Conservation (phyloP, 2,797 vertebrate species). For the Masticophis lateralis region DNA sequence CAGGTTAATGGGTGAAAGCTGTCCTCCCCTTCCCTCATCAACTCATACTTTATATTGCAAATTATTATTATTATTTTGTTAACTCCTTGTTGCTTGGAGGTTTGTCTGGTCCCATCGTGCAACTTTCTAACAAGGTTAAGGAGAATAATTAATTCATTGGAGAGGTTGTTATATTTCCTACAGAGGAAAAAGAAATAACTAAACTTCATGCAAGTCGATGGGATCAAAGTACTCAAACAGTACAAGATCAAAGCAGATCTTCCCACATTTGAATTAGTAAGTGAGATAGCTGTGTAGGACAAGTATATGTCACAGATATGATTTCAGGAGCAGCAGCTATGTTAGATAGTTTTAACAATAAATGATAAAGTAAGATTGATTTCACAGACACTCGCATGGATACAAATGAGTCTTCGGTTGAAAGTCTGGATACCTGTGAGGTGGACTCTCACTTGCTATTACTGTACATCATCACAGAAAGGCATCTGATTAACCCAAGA, state of each 20-base stretch:
- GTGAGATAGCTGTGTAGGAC: neutral
- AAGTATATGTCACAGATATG: slow-evolving; percentile 14
- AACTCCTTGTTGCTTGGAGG: neutral
- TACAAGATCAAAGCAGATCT: slow-evolving; percentile 2
- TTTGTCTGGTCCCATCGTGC: neutral
- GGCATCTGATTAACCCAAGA: neutral
- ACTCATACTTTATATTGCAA: slow-evolving; percentile 26
- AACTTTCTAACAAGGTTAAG: neutral
- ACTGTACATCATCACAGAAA: neutral
- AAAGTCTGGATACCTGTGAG: neutral
- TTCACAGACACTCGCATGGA: neutral
- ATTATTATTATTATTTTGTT: slow-evolving; percentile 39
- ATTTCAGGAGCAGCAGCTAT: neutral
- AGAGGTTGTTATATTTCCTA: neutral
- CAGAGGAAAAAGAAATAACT: neutral
- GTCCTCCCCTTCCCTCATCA: neutral
- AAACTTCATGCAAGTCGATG: neutral
- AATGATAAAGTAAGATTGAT: neutral
- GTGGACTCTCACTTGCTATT: neutral
- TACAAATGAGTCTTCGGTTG: neutral
- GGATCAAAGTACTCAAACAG: neutral
- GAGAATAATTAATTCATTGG: slow-evolving; percentile 1
- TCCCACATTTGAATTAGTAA: neutral
- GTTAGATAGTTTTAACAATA: neutral
- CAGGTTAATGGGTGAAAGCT: slow-evolving; percentile 23